Base-by-base conservation (phyloP, 2,888 invertebrate species). In the Rhamphomyia laevipes region DNA sequence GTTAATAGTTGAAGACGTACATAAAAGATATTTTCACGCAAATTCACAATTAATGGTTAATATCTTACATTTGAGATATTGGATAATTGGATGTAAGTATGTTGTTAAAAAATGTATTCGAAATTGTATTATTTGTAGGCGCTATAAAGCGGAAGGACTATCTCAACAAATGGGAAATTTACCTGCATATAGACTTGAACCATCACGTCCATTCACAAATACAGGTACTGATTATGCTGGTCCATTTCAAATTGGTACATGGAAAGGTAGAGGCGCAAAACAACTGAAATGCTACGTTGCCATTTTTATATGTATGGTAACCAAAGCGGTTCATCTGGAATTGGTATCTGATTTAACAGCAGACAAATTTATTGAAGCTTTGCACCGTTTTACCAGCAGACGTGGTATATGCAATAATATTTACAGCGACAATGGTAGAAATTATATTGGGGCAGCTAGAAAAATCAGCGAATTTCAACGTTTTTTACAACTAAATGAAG, bases 351-450 rank as follows among this genome's bases (percentile, higher is more conserved):
- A 35, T 18, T 5, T 35, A 7, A 18, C 37, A 3, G 52, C 57
- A 4, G 52, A 57, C n/a, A 51, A 53, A 0, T 60, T 60, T 43
- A 18, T 59, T 4, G 58, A 56, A 3, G 47, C 55, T 1, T 50
- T 58, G 15, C 27, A 49, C 11, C 47, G 62, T 9, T 61, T 62
- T 31, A 41, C 50, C 0, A 40, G 57, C 4, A 49, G 60, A 9
- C 52, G 57, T 18, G 61, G 60, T 7, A 23, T 53, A 6, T 55
- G 54, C 4, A 38, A 47, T 2, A 46, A 54, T 9, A 43, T 60
- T 1, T 58, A 55, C 48, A 53, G 55, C 44, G 62, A 62, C 40
- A 54, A 56, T n/a, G 61, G 59, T 4, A 57, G 57, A 1, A 60
- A 57, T 21, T 60, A 61, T 37, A 43, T 53, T 10, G 61, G 61